phyloP scores from a whole-genome alignment of 2,797 vertebrate genomes.

The Semaprochilodus insignis region DNA sequence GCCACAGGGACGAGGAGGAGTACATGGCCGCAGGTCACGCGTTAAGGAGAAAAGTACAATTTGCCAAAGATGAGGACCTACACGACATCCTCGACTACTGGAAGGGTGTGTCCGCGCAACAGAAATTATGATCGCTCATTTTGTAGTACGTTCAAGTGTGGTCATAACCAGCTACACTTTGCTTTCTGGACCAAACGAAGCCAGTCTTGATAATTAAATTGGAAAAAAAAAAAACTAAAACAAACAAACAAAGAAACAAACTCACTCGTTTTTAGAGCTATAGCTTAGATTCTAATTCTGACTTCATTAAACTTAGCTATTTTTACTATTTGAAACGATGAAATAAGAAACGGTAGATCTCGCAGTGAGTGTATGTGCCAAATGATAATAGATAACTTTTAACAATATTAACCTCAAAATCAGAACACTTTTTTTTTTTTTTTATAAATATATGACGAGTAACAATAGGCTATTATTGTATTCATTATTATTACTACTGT shows the following conservation, averaged over 20 bases:
- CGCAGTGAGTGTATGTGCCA: constrained; percentile 76
- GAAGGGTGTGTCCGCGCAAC: constrained; percentile 98
- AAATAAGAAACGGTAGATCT: constrained; percentile 61
- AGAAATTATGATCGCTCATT: constrained; percentile 89
- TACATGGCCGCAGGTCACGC: constrained; percentile 97
- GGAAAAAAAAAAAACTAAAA: constrained; percentile 14
- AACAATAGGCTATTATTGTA: constrained; percentile 77
- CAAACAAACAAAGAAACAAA: constrained; percentile 20
- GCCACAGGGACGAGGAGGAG: constrained; percentile 91
- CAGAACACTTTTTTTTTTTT: constrained; percentile 69
- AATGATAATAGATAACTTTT: constrained; percentile 77
- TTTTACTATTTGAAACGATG: constrained; percentile 61
- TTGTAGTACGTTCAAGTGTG: constrained; percentile 40
- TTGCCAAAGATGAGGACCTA: constrained; percentile 98
- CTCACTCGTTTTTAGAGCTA: constrained; percentile 58
- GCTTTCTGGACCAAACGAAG: constrained; percentile 81
- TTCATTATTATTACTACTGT: constrained; percentile 69
- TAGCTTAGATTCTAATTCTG: constrained; percentile 55
- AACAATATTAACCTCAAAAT: constrained; percentile 76
- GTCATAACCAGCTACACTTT: constrained; percentile 36
- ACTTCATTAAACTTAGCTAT: constrained; percentile 60
- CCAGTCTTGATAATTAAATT: constrained; percentile 59
- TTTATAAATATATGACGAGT: constrained; percentile 72
- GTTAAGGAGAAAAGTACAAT: constrained; percentile 96
- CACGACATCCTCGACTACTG: constrained; percentile 99